Percentiles rank a stretch among this genome's conserved stretches.
Evolutionary conservation across 2,797 vertebrate genomes (phyloP).

Genomic region (Xenops minutus): DNA sequence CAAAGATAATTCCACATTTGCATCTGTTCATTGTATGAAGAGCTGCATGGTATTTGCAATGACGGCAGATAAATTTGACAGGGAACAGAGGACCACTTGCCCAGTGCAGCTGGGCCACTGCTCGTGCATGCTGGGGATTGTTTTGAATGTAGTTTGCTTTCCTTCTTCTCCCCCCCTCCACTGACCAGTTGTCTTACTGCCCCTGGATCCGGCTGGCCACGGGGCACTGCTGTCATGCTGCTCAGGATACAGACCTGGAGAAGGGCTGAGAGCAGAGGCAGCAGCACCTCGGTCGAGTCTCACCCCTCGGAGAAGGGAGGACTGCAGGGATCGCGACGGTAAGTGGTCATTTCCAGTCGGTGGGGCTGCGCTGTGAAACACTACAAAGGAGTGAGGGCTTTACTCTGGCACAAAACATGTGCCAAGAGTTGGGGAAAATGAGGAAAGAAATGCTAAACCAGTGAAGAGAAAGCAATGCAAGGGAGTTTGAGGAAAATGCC

Average conservation of each 20-base stretch:
- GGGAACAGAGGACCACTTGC: not conserved
- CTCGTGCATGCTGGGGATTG: not conserved
- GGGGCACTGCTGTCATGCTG: not conserved
- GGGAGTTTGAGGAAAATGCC: not conserved
- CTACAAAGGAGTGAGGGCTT: not conserved
- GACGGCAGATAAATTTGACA: not conserved
- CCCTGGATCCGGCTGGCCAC: not conserved
- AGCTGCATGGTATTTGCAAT: not conserved
- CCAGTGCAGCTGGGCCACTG: not conserved
- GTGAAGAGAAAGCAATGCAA: not conserved
- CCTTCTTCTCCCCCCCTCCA: too few species aligned
- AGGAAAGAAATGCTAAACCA: not conserved
- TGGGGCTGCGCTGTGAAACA: not conserved
- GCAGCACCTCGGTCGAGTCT: not conserved
- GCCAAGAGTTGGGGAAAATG: not conserved
- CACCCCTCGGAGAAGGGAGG: not conserved
- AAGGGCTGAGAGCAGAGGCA: not conserved
- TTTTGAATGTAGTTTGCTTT: not conserved
- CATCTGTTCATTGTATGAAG: not conserved
- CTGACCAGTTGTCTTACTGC: not conserved
- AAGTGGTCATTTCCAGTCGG: not conserved
- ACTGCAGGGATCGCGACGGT: fast-evolving
- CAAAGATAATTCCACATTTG: not conserved
- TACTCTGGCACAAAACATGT: fast-evolving
- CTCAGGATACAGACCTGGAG: not conserved